These are phyloP conservation scores for Lepidochrysops patricia DNA, from an alignment of 2,888 invertebrate genomes.

Conservation along the genomic window DNA sequence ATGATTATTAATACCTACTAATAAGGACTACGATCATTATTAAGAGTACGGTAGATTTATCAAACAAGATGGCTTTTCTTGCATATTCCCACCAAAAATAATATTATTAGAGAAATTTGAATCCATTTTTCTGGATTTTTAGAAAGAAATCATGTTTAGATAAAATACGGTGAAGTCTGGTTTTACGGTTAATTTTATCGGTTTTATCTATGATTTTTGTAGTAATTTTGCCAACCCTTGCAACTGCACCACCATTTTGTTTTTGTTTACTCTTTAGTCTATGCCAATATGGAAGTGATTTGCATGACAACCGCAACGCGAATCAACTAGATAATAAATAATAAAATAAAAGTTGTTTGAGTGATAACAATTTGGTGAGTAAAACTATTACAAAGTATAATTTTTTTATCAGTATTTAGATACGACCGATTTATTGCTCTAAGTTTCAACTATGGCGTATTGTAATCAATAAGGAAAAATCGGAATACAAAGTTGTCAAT, in stretches of 20 bases:
- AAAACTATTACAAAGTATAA: conserved; percentile 28
- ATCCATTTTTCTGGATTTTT: too few species aligned
- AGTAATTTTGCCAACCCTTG: neutral
- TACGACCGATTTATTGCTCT: neutral
- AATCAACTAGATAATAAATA: conserved; percentile 65
- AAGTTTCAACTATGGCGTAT: conserved; percentile 14
- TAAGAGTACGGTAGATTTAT: too few species aligned
- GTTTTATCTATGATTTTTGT: neutral
- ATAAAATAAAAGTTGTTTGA: conserved; percentile 46
- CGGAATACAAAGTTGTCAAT: conserved; percentile 30
- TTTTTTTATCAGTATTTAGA: conserved; percentile 17
- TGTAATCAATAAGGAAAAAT: conserved; percentile 28
- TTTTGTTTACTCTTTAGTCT: neutral
- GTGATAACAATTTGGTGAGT: conserved; percentile 51
- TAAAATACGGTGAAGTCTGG: too few species aligned
- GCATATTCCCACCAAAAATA: too few species aligned
- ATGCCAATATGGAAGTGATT: conserved; percentile 62
- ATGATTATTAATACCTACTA: too few species aligned
- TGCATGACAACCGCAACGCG: conserved; percentile 62
- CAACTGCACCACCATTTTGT: conserved; percentile 35
- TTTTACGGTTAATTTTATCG: neutral
- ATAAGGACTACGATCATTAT: too few species aligned
- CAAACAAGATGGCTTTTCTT: too few species aligned
- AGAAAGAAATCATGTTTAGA: too few species aligned
- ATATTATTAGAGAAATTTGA: too few species aligned